phyloP scores from a whole-genome alignment of 2,888 invertebrate species.

The Trichopoda pennipes region DNA sequence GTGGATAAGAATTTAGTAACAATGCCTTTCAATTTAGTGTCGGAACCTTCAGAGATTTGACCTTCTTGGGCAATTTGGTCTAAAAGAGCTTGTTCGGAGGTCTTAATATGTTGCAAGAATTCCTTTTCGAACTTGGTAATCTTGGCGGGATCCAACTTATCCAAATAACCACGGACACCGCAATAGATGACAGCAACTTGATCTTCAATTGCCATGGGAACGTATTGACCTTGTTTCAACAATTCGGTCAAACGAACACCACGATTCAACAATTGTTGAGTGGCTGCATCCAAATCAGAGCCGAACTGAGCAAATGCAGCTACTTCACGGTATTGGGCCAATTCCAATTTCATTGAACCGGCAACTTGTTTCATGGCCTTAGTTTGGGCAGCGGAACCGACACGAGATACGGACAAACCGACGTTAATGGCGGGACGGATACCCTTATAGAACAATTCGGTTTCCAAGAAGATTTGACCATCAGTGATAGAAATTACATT shows the following conservation, averaged over 20 bases:
- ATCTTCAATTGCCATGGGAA: constrained; percentile 99
- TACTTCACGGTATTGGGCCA: constrained; percentile 99
- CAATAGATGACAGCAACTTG: constrained; percentile 99
- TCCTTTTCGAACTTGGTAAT: constrained; percentile 99
- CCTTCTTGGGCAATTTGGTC: constrained; percentile 96
- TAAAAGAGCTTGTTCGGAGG: constrained; percentile 91
- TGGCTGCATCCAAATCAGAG: constrained; percentile 99
- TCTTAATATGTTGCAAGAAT: constrained; percentile 87
- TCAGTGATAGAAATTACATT: constrained; percentile 99
- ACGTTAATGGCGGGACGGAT: constrained; percentile 99
- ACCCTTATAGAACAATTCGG: constrained; percentile 99
- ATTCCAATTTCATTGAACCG: constrained; percentile 99
- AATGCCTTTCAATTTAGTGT: constrained; percentile 95
- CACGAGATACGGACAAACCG: constrained; percentile 99
- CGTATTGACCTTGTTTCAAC: constrained; percentile 99
- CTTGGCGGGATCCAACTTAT: constrained; percentile 98
- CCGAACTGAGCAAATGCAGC: constrained; percentile 99
- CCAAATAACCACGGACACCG: constrained; percentile 98
- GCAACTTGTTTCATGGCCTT: constrained; percentile 99
- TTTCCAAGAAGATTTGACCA: constrained; percentile 99
- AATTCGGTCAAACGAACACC: constrained; percentile 99
- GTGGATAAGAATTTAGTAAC: constrained; percentile 94
- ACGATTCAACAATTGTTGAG: constrained; percentile 98
- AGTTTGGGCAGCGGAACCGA: constrained; percentile 99
- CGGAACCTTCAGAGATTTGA: constrained; percentile 93